phyloP scores from a whole-genome alignment of 2,113 vertebrate genomes.

The Cynoglossus semilaevis region DNA sequence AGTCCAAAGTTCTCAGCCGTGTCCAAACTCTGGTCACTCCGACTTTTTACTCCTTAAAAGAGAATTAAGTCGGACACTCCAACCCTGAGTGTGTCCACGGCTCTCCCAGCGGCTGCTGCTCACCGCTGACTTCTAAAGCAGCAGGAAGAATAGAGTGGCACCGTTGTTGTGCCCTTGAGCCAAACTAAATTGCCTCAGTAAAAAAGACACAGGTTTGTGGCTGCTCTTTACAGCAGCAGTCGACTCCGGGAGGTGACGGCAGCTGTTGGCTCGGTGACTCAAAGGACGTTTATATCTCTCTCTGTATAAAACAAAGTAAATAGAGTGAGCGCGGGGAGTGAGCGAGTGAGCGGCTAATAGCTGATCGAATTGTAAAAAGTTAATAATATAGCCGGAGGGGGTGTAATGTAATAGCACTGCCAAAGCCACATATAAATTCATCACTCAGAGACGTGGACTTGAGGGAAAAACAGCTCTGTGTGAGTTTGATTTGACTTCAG shows the following conservation, averaged over 20 bases:
- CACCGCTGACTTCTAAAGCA: constrained; percentile 7
- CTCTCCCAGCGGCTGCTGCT: constrained; percentile 9
- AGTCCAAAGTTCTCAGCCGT: constrained; percentile 38
- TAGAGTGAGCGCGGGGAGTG: constrained; percentile 9
- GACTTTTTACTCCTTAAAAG: constrained; percentile 43
- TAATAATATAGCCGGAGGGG: constrained; percentile 39
- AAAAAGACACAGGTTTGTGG: constrained; percentile 68
- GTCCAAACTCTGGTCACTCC: constrained; percentile 39
- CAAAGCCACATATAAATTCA: constrained; percentile 55
- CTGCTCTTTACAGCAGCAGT: constrained; percentile 57
- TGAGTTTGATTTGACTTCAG: constrained; percentile 22
- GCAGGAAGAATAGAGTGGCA: constrained; percentile 40
- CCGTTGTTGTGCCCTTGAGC: constrained; percentile 71
- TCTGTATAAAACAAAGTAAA: background rate
- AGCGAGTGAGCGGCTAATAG: constrained; percentile 19
- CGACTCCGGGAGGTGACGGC: constrained; percentile 40
- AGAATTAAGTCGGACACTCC: constrained; percentile 58
- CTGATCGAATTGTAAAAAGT: constrained; percentile 32
- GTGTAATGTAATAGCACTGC: constrained; percentile 53
- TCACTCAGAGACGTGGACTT: constrained; percentile 14
- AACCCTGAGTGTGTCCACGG: constrained; percentile 19
- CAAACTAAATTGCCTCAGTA: constrained; percentile 66
- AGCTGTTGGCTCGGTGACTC: constrained; percentile 53
- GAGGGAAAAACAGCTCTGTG: background rate
- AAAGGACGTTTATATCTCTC: constrained; percentile 18